Base-by-base conservation (phyloP, 2,113 vertebrate genomes). In the Heliornis fulica region DNA sequence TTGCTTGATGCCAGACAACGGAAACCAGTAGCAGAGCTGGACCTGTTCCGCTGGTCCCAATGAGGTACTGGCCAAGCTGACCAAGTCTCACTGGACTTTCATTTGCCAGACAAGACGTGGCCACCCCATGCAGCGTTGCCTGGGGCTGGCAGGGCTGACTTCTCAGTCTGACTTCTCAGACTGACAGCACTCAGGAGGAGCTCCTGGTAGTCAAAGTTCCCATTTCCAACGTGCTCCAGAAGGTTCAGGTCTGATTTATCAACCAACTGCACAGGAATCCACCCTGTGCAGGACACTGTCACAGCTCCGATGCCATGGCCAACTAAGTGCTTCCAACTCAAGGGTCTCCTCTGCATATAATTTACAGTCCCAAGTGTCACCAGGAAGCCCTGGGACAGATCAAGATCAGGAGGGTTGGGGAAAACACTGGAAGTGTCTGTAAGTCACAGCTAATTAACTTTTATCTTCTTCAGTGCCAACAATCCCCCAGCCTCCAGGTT, bases 231-330 rank as follows among this genome's bases (percentile, higher is more conserved):
- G 4, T 1, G 32, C 15, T 41, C 32, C 0, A 2, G 70, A 70
- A 64, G n/a, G 38, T 83, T 31, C 61, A 29, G 46, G 38, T 64
- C 65, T 56, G 38, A 41, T 43, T 79, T 71, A 63, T 59, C 66
- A 84, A 31, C 22, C 64, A 32, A 31, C 1, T 46, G 56, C 13
- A 9, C 36, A 80, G 51, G 68, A 66, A 87, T 7, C 21, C 68
- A 60, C 15, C 83, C 75, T 50, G 59, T 32, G 26, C 34, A 0
- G 0, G 56, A 38, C 0, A 0, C 28, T 23, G 40, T 31, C 79
- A 38, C n/a, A 57, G 94, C 76, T 54, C 57, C 0, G 4, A 69
- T 34, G 18, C 74, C 32, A 18, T n/a, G n/a, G n/a, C n/a, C 3
- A 19, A 32, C 32, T 16, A 6, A 51, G 34, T 15, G 36, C 50